Conservation (phyloP, 2,888 invertebrate genomes). For the Cistogaster globosa region DNA sequence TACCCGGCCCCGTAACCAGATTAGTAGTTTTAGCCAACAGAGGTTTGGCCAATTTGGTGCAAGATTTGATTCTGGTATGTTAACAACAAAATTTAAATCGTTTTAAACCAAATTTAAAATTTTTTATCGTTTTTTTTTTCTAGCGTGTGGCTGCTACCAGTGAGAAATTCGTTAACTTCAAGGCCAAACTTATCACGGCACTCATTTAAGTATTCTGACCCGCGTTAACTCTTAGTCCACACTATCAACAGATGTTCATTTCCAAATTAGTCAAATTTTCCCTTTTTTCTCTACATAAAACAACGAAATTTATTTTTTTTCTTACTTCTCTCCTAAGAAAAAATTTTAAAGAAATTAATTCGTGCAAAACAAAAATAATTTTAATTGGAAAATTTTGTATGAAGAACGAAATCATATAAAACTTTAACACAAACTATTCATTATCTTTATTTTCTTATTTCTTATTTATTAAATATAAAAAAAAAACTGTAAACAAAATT, state of each 20-base stretch:
- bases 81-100: not conserved
- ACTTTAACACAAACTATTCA: constrained; percentile 31
- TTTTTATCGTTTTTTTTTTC: constrained; percentile 65
- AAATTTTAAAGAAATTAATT: constrained; percentile 72
- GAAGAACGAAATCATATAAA: constrained; percentile 23
- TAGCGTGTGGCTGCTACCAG: constrained; percentile 94
- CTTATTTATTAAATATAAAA: constrained; percentile 63
- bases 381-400: constrained; percentile 11
- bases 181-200: constrained; percentile 94
- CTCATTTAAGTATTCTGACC: constrained; percentile 87
- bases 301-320: constrained; percentile 50
- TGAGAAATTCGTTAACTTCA: constrained; percentile 96
- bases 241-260: constrained; percentile 57
- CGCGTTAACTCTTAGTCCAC: constrained; percentile 6
- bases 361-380: not conserved
- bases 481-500: constrained; percentile 36
- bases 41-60: constrained; percentile 93
- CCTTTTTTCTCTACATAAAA: constrained; percentile 25
- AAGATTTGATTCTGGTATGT: constrained; percentile 93
- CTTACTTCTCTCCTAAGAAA: too few relatives aligned
- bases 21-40: constrained; percentile 94
- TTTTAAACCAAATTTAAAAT: not conserved
- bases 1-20: constrained; percentile 93
- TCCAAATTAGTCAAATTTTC: constrained; percentile 67
- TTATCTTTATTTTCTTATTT: constrained; percentile 46